Conservation (phyloP, 2,797 vertebrate genomes). For the Clarias laeviceps region DNA sequence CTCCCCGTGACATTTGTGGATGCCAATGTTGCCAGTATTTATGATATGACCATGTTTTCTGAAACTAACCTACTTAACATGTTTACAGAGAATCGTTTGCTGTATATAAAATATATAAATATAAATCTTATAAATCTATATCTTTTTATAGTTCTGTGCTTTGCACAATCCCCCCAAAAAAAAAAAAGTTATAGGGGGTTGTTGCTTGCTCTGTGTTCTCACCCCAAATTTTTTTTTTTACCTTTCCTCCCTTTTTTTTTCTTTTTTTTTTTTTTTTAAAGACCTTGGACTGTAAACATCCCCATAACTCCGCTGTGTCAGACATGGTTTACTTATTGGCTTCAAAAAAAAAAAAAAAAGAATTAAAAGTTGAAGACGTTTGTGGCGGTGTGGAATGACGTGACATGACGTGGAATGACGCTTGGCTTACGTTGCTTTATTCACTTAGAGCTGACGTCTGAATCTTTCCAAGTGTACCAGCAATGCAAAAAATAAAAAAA, state of each 20-base stretch:
- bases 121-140: slow-evolving; percentile 78
- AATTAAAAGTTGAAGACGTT: not conserved
- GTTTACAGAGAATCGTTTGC: slow-evolving; percentile 98
- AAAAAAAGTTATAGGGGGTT: slow-evolving; percentile 43
- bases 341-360: slow-evolving; percentile 65
- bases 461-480: slow-evolving; percentile 84
- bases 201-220: slow-evolving; percentile 80
- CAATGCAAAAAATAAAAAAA: slow-evolving; percentile 78
- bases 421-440: slow-evolving; percentile 81
- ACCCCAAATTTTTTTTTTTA: slow-evolving; percentile 73
- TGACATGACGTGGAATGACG: slow-evolving; percentile 68
- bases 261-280: slow-evolving; percentile 68
- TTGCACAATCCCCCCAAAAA: slow-evolving; percentile 59
- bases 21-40: slow-evolving; percentile 96
- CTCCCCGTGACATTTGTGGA: slow-evolving; percentile 86
- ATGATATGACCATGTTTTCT: slow-evolving; percentile 86
- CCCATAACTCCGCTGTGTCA: slow-evolving; percentile 87
- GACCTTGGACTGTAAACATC: slow-evolving; percentile 88
- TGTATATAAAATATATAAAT: slow-evolving; percentile 92
- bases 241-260: slow-evolving; percentile 71
- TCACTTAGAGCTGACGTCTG: slow-evolving; percentile 80
- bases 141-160: slow-evolving; percentile 89
- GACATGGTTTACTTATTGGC: slow-evolving; percentile 85
- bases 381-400: slow-evolving; percentile 42
- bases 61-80: slow-evolving; percentile 93